phyloP scores from a whole-genome alignment of 2,797 vertebrate species.

The Merluccius polli region DNA sequence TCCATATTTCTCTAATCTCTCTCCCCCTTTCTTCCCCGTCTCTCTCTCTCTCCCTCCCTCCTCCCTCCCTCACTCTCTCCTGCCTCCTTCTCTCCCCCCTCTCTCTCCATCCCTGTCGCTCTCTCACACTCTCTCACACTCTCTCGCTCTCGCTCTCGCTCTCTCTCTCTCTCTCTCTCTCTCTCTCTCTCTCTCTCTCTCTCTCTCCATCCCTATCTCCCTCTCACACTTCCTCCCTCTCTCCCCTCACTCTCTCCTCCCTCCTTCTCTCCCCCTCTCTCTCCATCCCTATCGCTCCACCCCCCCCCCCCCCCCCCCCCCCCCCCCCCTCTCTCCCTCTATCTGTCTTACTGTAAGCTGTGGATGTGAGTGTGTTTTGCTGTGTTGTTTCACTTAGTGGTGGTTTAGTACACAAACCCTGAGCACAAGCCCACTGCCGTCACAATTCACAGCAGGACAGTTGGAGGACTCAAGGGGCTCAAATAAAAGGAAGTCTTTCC shows the following conservation, averaged over 20 bases:
- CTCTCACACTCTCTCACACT: background rate
- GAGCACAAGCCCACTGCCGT: background rate
- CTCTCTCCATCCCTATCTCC: background rate
- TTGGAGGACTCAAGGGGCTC: background rate
- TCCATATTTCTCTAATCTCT: background rate
- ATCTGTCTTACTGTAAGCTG: background rate
- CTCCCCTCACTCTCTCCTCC: background rate
- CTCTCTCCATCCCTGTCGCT: no score
- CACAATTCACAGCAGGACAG: background rate
- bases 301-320: no score
- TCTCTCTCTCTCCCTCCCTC: no score
- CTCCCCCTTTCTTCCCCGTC: no score
- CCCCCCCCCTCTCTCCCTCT: background rate
- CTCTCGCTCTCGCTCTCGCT: background rate
- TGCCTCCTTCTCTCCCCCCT: background rate
- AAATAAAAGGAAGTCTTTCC: background rate
- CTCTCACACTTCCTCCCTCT: background rate
- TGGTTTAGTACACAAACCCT: background rate
- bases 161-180: background rate
- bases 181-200: no score
- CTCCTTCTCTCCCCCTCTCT: background rate
- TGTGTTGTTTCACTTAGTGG: background rate
- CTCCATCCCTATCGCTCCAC: no score
- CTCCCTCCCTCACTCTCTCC: background rate
- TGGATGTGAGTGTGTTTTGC: background rate